Conservation (phyloP, 2,888 invertebrate species). For the Serripes groenlandicus region DNA sequence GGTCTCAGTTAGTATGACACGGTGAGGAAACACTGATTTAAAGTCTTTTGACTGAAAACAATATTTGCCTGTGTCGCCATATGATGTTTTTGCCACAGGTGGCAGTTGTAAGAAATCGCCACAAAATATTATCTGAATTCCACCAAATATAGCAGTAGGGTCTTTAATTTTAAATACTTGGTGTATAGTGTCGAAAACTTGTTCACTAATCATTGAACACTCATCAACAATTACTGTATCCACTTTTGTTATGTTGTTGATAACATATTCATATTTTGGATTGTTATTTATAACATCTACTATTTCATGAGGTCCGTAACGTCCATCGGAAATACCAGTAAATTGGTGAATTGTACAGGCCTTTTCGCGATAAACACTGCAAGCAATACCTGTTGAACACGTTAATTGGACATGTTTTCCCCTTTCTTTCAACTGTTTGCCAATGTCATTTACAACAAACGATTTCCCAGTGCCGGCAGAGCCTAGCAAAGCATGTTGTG, state of each 20-base stretch:
- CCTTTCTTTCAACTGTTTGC: slow-evolving; percentile 7
- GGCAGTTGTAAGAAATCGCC: slow-evolving; percentile 60
- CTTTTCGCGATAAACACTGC: slow-evolving; percentile 30
- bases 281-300: slow-evolving; percentile 29
- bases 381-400: slow-evolving; percentile 57
- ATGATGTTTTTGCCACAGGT: slow-evolving; percentile 46
- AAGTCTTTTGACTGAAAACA: slow-evolving; percentile 41
- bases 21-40: slow-evolving; percentile 19
- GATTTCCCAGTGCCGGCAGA: too few species aligned
- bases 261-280: slow-evolving; percentile 26
- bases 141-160: too few species aligned
- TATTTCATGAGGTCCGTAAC: slow-evolving; percentile 41
- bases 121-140: slow-evolving; percentile 53
- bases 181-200: slow-evolving; percentile 23
- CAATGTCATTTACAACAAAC: slow-evolving; percentile 29
- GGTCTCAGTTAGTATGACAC: slow-evolving; percentile 24
- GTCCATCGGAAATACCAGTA: slow-evolving; percentile 48
- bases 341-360: slow-evolving; percentile 48
- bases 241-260: slow-evolving; percentile 9
- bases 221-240: slow-evolving; percentile 49
- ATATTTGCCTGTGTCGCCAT: slow-evolving; percentile 43
- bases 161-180: slow-evolving; percentile 27
- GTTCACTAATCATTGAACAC: slow-evolving; percentile 47
- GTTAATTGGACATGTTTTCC: slow-evolving; percentile 50
- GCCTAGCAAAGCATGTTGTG: too few species aligned